Percentiles rank a stretch among this genome's conserved stretches.
These are phyloP conservation scores for Cliona cf. orientalis DNA, from an alignment of 37 sponge, comb jelly and placozoan genomes.

Conservation along the genomic window DNA sequence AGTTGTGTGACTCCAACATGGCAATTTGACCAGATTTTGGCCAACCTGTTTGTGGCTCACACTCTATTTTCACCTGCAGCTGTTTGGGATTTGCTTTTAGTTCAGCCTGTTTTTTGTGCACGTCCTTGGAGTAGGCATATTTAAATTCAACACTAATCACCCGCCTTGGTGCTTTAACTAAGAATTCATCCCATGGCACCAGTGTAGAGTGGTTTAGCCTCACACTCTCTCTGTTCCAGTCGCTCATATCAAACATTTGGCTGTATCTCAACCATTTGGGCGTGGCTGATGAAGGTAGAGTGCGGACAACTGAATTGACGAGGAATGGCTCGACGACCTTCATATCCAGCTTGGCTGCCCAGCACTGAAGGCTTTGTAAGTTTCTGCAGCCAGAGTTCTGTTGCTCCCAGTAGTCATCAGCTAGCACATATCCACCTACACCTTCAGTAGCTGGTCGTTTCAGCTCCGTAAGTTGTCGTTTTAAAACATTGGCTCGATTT, in stretches of 20 bases:
- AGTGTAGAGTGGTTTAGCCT: background rate
- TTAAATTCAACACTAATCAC: slow-evolving; percentile 23
- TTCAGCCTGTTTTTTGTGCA: background rate
- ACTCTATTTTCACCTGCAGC: background rate
- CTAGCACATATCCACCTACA: slow-evolving; percentile 39
- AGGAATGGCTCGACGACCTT: slow-evolving; percentile 46
- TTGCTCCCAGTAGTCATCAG: slow-evolving; percentile 39
- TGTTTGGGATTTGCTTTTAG: background rate
- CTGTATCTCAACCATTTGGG: slow-evolving; percentile 7
- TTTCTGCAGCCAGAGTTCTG: slow-evolving; percentile 35
- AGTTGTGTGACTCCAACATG: background rate
- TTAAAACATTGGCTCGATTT: background rate
- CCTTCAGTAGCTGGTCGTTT: background rate
- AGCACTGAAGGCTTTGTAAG: slow-evolving; percentile 49
- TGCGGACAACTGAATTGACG: background rate
- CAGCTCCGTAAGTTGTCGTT: background rate
- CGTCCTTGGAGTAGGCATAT: background rate
- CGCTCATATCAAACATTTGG: slow-evolving; percentile 38
- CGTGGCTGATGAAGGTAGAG: background rate
- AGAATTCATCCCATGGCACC: slow-evolving; percentile 7
- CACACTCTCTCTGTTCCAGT: slow-evolving; percentile 14
- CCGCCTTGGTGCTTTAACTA: slow-evolving; percentile 19
- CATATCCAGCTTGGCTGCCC: slow-evolving; percentile 34
- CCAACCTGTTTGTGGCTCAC: background rate
- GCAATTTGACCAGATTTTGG: background rate